phyloP scores from a whole-genome alignment of 2,797 vertebrate genomes.

The Peromyscus nudipes region DNA sequence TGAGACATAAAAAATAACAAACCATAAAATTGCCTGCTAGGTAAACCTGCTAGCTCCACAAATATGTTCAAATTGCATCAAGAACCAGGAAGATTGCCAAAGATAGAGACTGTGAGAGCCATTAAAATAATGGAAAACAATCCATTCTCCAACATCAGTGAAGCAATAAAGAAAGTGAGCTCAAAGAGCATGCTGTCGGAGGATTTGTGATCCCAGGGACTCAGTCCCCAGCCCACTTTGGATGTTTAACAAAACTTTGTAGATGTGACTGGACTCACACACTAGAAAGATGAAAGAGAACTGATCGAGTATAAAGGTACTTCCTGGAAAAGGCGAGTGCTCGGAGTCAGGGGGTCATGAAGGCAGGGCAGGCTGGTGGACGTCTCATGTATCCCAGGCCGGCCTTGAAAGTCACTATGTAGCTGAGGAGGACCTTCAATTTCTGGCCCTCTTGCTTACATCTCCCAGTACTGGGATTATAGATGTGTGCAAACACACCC shows the following conservation, averaged over 20 bases:
- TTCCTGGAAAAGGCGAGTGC: neutral
- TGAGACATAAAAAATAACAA: neutral
- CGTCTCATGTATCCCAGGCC: neutral
- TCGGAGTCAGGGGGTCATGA: neutral
- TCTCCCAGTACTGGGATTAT: neutral
- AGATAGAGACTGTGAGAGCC: neutral
- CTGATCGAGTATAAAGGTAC: neutral
- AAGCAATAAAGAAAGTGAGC: fast-evolving
- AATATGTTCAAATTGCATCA: slow-evolving; percentile 34
- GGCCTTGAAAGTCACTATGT: neutral
- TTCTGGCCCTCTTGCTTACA: neutral
- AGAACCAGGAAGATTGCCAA: slow-evolving; percentile 60
- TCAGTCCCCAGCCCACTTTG: neutral
- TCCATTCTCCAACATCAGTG: neutral
- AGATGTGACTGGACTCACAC: neutral
- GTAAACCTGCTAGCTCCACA: slow-evolving; percentile 38
- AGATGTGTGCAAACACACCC: neutral
- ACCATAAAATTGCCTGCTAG: neutral
- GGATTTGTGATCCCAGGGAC: neutral
- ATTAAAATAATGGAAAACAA: neutral
- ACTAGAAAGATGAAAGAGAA: neutral
- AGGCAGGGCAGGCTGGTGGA: neutral
- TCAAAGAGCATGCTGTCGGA: fast-evolving
- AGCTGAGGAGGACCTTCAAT: neutral
- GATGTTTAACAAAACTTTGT: fast-evolving